Percentiles rank a stretch among this genome's conserved stretches.
Evolutionary conservation across 2,797 vertebrate species (phyloP).

Genomic region (Lagodon rhomboides): DNA sequence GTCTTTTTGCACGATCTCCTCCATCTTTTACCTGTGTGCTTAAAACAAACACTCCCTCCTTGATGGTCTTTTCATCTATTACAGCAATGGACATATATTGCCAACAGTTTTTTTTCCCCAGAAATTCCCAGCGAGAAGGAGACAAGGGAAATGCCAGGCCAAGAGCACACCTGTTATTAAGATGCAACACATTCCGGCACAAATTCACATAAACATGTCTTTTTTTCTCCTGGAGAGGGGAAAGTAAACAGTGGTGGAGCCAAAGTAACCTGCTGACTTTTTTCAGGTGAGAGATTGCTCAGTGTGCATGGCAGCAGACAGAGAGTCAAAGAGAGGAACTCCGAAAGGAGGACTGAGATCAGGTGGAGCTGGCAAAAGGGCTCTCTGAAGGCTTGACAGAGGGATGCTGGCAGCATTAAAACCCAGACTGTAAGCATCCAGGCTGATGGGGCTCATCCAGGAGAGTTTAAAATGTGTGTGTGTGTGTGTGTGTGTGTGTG

Average conservation of each 20-base stretch:
- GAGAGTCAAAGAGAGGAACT: constrained; percentile 38
- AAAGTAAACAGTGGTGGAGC: constrained; percentile 42
- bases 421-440: constrained; percentile 10
- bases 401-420: constrained; percentile 41
- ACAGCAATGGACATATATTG: not conserved
- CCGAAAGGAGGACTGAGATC: constrained; percentile 37
- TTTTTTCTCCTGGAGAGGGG: constrained; percentile 15
- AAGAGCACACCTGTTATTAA: constrained; percentile 48
- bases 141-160: not conserved
- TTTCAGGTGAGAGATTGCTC: constrained; percentile 52
- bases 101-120: constrained; percentile 2
- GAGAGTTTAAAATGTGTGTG: not conserved
- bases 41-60: not conserved
- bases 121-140: constrained; percentile 5
- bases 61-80: not conserved
- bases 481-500: not conserved
- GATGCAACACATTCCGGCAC: constrained; percentile 32
- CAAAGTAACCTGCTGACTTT: constrained; percentile 48
- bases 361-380: constrained; percentile 42
- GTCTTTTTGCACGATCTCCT: not conserved
- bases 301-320: constrained; percentile 34
- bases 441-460: constrained; percentile 4
- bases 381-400: constrained; percentile 32
- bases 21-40: not conserved
- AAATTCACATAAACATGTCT: constrained; percentile 21